Conservation (phyloP, 1,140 invertebrate species). For the Cyrtorhinus lividipennis region DNA sequence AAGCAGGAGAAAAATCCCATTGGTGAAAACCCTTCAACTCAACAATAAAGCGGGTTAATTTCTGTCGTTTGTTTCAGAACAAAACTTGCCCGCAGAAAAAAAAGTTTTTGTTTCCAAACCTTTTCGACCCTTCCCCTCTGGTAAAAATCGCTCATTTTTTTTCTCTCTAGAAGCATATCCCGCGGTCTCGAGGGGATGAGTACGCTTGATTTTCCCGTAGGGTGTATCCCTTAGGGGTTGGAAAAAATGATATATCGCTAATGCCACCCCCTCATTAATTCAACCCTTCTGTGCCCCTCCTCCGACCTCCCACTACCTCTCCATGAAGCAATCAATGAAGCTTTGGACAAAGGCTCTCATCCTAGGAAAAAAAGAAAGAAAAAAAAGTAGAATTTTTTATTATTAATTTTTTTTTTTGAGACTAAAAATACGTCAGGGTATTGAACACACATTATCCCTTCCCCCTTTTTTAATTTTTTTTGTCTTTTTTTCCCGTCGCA, state of each 20-base stretch:
- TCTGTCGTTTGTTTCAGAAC: too few species aligned
- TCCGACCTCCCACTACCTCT: background rate
- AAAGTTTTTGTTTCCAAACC: background rate
- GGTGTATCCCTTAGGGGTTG: background rate
- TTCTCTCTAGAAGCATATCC: too few species aligned
- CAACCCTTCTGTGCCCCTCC: constrained; percentile 1
- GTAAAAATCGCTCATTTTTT: background rate
- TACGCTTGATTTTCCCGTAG: background rate
- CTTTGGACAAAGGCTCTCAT: constrained; percentile 10
- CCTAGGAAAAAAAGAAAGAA: too few species aligned
- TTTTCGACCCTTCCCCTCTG: background rate
- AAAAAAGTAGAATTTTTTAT: too few species aligned
- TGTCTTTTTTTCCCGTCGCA: too few species aligned
- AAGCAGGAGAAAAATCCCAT: too few species aligned
- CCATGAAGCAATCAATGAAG: constrained; percentile 7
- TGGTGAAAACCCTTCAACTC: too few species aligned
- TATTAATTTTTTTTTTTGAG: background rate
- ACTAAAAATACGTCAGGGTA: constrained; percentile 13
- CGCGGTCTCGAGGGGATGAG: background rate
- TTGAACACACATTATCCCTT: constrained; percentile 14
- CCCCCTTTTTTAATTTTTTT: background rate
- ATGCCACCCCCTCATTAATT: constrained; percentile 16
- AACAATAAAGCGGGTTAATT: too few species aligned
- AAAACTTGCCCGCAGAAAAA: too few species aligned
- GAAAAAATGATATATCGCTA: constrained; percentile 16